These are phyloP conservation scores for Phymastichus coffea DNA, from an alignment of 1,140 invertebrate species.

Conservation along the genomic window DNA sequence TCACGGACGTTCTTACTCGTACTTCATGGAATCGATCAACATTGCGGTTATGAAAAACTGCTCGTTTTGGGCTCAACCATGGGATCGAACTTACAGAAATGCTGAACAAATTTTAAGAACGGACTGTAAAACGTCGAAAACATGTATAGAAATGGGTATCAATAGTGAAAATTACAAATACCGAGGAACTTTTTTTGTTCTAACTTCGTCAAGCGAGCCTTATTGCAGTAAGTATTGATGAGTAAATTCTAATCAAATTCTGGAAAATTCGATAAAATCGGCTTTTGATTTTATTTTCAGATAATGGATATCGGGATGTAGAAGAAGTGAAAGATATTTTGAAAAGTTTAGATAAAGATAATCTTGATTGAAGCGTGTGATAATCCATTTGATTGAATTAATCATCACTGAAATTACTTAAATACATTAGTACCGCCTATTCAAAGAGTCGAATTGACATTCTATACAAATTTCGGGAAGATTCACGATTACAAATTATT, in stretches of 20 bases:
- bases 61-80: slow-evolving; percentile 55
- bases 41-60: slow-evolving; percentile 49
- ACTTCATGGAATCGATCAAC: slow-evolving; percentile 60
- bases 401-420: too few species aligned
- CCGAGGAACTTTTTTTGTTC: slow-evolving; percentile 25
- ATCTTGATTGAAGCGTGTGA: too few species aligned
- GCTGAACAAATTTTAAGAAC: slow-evolving; percentile 31
- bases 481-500: too few species aligned
- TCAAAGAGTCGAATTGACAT: too few species aligned
- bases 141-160: slow-evolving; percentile 40
- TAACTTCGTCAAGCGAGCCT: slow-evolving; percentile 23
- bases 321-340: background rate
- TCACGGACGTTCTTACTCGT: slow-evolving; percentile 60
- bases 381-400: too few species aligned
- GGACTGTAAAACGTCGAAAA: slow-evolving; percentile 30
- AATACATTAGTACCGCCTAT: too few species aligned
- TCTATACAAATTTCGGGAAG: too few species aligned
- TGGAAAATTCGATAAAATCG: background rate
- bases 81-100: slow-evolving; percentile 54
- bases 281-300: background rate
- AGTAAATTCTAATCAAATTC: background rate
- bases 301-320: background rate
- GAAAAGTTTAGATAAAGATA: background rate
- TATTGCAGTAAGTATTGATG: slow-evolving; percentile 27
- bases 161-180: slow-evolving; percentile 28